Conservation (phyloP, 2,797 vertebrate genomes). For the Setipinna tenuifilis region DNA sequence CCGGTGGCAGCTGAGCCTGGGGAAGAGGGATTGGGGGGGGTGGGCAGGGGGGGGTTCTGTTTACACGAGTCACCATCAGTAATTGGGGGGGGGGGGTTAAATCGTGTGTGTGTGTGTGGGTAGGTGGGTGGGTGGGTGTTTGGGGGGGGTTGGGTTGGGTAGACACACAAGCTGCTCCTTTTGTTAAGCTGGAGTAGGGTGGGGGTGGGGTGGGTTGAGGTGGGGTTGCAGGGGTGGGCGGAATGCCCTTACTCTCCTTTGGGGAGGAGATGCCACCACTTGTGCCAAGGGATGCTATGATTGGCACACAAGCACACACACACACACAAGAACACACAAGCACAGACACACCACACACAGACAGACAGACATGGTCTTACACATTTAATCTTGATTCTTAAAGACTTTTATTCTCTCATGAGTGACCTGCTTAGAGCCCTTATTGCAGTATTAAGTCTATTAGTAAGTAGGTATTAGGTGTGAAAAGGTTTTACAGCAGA, state of each 20-base stretch:
- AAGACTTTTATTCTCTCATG: constrained; percentile 3
- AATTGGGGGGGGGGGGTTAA: constrained; percentile 51
- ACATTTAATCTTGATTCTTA: constrained; percentile 5
- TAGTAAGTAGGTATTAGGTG: neutral
- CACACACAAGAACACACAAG: too few relatives aligned
- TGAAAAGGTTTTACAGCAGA: neutral
- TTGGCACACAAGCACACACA: neutral
- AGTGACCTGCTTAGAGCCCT: neutral
- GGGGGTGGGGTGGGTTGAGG: neutral
- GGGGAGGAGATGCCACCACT: constrained; percentile 5
- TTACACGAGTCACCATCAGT: constrained; percentile 58
- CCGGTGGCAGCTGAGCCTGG: constrained; percentile 38
- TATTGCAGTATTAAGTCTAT: neutral
- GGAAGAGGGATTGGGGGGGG: constrained; percentile 26
- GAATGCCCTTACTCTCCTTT: constrained; percentile 45
- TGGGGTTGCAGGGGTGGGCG: neutral
- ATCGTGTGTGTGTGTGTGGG: constrained; percentile 16
- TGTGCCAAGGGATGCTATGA: constrained; percentile 7
- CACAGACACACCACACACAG: neutral
- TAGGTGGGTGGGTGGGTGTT: constrained; percentile 18
- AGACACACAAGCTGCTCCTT: constrained; percentile 47
- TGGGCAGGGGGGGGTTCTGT: constrained; percentile 47
- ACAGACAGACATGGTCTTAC: neutral
- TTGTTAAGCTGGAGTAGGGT: constrained; percentile 33
- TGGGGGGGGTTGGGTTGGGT: constrained; percentile 44